Evolutionary conservation across 2,888 invertebrate genomes (phyloP).

Genomic region (Heteropelma amictum): DNA sequence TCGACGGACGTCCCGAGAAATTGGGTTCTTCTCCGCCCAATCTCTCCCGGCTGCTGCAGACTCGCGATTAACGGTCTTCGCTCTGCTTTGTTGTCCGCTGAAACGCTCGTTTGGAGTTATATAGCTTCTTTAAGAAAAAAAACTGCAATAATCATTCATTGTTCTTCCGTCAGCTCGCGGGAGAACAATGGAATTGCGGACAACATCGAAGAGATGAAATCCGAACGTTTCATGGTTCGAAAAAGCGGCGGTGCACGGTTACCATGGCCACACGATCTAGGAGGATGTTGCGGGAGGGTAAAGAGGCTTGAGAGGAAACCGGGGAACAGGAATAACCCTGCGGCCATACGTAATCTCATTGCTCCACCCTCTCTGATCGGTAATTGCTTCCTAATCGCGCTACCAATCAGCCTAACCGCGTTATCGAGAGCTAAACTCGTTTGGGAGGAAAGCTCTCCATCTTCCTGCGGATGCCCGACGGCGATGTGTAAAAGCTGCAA

Average conservation of each 20-base stretch:
- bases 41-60: neutral
- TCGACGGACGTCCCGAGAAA: slow-evolving; percentile 25
- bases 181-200: too few species aligned
- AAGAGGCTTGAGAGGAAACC: slow-evolving; percentile 55
- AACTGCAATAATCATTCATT: too few species aligned
- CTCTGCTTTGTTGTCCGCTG: neutral
- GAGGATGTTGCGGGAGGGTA: neutral
- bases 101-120: neutral
- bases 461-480: slow-evolving; percentile 25
- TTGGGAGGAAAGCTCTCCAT: slow-evolving; percentile 40
- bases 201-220: too few species aligned
- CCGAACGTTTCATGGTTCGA: too few species aligned
- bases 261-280: too few species aligned
- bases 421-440: slow-evolving; percentile 50
- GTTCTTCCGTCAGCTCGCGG: too few species aligned
- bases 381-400: slow-evolving; percentile 68
- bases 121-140: neutral
- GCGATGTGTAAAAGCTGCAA: slow-evolving; percentile 25
- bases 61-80: slow-evolving; percentile 12
- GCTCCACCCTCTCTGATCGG: slow-evolving; percentile 24
- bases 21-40: slow-evolving; percentile 24
- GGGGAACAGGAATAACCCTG: slow-evolving; percentile 44
- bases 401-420: slow-evolving; percentile 67
- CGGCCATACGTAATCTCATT: slow-evolving; percentile 65
- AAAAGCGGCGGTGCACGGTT: too few species aligned